These are phyloP conservation scores for Peucedramus taeniatus DNA, from an alignment of 2,113 vertebrate species.

Conservation along the genomic window DNA sequence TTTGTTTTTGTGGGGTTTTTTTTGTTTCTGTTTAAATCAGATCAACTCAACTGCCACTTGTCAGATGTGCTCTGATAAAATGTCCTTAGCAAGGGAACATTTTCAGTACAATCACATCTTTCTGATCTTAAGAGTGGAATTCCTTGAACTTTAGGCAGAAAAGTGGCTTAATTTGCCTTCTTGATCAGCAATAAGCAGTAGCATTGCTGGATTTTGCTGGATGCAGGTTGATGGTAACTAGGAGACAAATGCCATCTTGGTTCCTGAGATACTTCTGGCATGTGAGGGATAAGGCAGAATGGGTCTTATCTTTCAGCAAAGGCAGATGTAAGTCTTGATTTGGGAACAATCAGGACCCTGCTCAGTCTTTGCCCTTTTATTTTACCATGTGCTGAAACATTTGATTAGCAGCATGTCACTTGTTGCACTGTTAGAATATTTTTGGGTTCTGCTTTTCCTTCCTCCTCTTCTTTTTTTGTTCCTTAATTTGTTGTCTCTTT, in stretches of 20 bases:
- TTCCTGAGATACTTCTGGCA: neutral
- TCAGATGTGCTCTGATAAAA: constrained; percentile 10
- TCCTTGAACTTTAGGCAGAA: neutral
- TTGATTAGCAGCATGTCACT: neutral
- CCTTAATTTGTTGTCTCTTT: neutral
- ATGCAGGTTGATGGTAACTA: neutral
- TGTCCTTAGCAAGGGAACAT: neutral
- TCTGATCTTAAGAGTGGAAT: neutral
- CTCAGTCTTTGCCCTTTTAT: neutral
- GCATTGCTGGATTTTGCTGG: neutral
- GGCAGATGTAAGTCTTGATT: neutral
- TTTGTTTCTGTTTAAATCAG: neutral
- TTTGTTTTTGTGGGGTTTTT: rapidly evolving
- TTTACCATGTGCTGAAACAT: neutral
- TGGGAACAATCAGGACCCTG: neutral
- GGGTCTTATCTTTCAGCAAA: neutral
- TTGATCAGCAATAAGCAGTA: neutral
- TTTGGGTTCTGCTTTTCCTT: neutral
- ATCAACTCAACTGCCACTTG: neutral
- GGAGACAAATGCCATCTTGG: neutral
- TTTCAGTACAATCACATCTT: neutral
- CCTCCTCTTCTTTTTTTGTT: neutral
- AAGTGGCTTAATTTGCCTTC: neutral
- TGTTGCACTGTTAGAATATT: neutral
- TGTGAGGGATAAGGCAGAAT: neutral